A percentile compares a stretch with the other conserved stretches of the same genome.
Conservation (phyloP, 2,113 vertebrate species). For the Podarcis raffonei region DNA sequence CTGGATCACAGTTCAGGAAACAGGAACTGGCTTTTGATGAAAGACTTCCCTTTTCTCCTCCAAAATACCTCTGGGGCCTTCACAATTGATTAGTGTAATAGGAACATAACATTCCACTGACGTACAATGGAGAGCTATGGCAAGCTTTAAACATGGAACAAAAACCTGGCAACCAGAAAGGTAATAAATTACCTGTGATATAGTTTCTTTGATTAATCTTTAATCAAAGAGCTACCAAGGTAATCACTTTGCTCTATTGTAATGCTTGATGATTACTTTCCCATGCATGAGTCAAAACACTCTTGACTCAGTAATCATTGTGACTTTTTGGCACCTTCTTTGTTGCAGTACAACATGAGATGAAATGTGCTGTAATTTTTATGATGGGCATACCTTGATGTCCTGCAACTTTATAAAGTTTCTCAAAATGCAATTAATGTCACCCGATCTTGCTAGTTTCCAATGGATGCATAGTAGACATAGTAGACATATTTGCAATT, state of each 20-base stretch:
- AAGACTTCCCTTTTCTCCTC: constrained; percentile 76
- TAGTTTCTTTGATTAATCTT: constrained; percentile 53
- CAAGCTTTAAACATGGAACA: constrained; percentile 60
- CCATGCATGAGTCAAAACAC: constrained; percentile 40
- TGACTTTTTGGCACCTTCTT: constrained; percentile 12
- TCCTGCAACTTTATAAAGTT: neutral
- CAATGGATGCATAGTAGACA: neutral
- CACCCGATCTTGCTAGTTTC: neutral
- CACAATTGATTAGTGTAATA: constrained; percentile 74
- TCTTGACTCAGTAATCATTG: constrained; percentile 25
- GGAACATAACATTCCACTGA: constrained; percentile 68
- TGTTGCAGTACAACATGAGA: constrained; percentile 14
- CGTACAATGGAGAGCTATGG: constrained; percentile 65
- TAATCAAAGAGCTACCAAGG: constrained; percentile 55
- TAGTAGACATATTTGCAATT: neutral
- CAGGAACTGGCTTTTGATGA: constrained; percentile 78
- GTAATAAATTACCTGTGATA: constrained; percentile 65
- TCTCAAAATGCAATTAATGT: neutral
- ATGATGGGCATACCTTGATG: constrained; percentile 18
- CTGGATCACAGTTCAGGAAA: constrained; percentile 74
- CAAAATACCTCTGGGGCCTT: constrained; percentile 70
- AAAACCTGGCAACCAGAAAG: constrained; percentile 40
- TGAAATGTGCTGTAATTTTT: constrained; percentile 30
- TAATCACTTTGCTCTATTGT: constrained; percentile 38
- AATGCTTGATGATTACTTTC: neutral